Percentiles rank a stretch among this genome's conserved stretches.
Evolutionary conservation across 2,113 vertebrate genomes (phyloP).

Genomic region (Deroptyus accipitrinus): DNA sequence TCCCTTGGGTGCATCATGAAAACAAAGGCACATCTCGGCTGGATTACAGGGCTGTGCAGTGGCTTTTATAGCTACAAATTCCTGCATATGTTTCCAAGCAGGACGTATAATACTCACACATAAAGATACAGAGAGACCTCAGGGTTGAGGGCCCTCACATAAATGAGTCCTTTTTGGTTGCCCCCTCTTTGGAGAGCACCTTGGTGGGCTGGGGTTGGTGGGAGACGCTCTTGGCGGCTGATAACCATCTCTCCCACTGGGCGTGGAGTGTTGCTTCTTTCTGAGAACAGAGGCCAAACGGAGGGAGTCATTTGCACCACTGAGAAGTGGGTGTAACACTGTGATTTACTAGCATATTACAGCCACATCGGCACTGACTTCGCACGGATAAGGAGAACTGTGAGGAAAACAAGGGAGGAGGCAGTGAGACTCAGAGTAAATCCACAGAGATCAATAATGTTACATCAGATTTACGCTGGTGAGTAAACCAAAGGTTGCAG

Average conservation of each 20-base stretch:
- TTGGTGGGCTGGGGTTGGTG: accelerated
- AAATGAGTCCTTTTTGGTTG: background rate
- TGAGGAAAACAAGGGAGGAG: slow-evolving; percentile 27
- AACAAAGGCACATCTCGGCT: slow-evolving; percentile 29
- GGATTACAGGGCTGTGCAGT: slow-evolving; percentile 30
- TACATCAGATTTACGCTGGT: background rate
- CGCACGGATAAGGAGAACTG: background rate
- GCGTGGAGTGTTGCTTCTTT: background rate
- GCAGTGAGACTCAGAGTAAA: background rate
- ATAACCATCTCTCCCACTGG: background rate
- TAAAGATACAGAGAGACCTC: background rate
- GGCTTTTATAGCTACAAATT: slow-evolving; percentile 36
- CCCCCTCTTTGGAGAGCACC: background rate
- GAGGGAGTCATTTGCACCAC: background rate
- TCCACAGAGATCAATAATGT: slow-evolving; percentile 30
- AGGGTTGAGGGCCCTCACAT: background rate
- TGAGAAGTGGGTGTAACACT: background rate
- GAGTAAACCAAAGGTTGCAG: slow-evolving; percentile 41
- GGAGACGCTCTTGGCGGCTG: background rate
- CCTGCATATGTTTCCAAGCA: slow-evolving; percentile 39
- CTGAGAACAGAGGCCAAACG: background rate
- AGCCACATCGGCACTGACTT: background rate
- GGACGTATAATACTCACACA: background rate
- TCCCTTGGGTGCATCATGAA: background rate
- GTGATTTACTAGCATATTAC: background rate